Percentiles rank a stretch among this genome's conserved stretches.
Evolutionary conservation across 1,140 invertebrate species (phyloP).

Genomic region (Matsumurasca onukii): DNA sequence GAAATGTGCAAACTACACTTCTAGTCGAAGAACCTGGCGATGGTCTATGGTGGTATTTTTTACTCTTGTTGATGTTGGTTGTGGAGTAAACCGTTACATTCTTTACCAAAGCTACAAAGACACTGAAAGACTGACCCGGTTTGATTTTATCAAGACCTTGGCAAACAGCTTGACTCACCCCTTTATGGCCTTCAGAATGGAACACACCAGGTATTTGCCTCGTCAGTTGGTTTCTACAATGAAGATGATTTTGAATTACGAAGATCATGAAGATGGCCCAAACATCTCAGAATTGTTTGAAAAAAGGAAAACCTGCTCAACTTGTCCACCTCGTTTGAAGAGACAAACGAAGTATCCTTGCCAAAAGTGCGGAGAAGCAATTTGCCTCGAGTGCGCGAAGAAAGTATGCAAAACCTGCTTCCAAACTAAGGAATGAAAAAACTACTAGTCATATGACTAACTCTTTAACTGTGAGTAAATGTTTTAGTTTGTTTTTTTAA

Average conservation of each 20-base stretch:
- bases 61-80: constrained; percentile 11
- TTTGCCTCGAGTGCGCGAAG: constrained; percentile 9
- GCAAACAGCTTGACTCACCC: constrained; percentile 15
- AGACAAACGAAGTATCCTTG: constrained; percentile 1
- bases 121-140: not conserved
- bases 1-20: constrained; percentile 14
- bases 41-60: constrained; percentile 11
- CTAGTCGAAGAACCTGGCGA: constrained; percentile 1
- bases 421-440: not conserved
- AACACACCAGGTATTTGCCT: not conserved
- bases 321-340: not conserved
- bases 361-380: not conserved
- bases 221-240: not conserved
- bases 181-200: not conserved
- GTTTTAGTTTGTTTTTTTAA: not conserved
- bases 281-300: constrained; percentile 18
- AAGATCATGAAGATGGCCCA: constrained; percentile 8
- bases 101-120: constrained; percentile 4
- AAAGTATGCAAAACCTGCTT: constrained; percentile 5
- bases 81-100: constrained; percentile 8
- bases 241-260: not conserved
- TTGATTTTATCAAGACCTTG: constrained; percentile 6
- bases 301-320: not conserved
- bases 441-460: not conserved
- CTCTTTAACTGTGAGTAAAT: not conserved